Evolutionary conservation across 2,113 vertebrate genomes (phyloP).

Genomic region (Triplophysa tibetana): DNA sequence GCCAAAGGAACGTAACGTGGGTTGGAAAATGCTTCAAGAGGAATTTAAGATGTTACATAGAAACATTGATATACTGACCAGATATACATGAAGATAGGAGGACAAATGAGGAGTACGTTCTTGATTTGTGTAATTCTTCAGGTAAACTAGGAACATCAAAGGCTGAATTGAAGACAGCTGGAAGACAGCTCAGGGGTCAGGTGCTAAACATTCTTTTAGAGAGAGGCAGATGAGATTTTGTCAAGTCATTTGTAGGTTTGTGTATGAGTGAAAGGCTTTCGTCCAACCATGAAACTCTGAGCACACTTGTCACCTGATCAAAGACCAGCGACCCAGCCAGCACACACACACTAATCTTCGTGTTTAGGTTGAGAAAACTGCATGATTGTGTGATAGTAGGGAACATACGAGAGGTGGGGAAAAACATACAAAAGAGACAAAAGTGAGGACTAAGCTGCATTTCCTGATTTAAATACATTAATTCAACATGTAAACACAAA

Average conservation of each 20-base stretch:
- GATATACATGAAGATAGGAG: no score
- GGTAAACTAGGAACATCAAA: conserved; percentile 55
- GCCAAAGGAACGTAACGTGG: not conserved
- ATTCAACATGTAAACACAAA: not conserved
- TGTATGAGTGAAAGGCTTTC: conserved; percentile 68
- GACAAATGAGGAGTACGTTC: not conserved
- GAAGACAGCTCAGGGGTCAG: conserved; percentile 22
- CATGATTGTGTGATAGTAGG: conserved; percentile 30
- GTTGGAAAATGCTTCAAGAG: not conserved
- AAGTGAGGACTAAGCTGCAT: not conserved
- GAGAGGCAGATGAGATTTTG: conserved; percentile 59
- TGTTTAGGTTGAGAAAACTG: conserved; percentile 76
- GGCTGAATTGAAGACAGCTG: not conserved
- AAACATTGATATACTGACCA: not conserved
- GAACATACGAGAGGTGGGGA: conserved; percentile 67
- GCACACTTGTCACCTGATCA: conserved; percentile 73
- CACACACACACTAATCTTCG: conserved; percentile 79
- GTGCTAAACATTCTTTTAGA: conserved; percentile 17
- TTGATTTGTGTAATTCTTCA: conserved; percentile 49
- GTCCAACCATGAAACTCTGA: conserved; percentile 68
- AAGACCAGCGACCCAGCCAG: conserved; percentile 72
- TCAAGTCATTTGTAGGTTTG: conserved; percentile 72
- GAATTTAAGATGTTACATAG: not conserved
- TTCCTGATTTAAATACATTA: not conserved
- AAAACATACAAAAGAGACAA: not conserved